Evolutionary conservation across 1,140 invertebrate species (phyloP).

Genomic region (Hormaphis cornu): DNA sequence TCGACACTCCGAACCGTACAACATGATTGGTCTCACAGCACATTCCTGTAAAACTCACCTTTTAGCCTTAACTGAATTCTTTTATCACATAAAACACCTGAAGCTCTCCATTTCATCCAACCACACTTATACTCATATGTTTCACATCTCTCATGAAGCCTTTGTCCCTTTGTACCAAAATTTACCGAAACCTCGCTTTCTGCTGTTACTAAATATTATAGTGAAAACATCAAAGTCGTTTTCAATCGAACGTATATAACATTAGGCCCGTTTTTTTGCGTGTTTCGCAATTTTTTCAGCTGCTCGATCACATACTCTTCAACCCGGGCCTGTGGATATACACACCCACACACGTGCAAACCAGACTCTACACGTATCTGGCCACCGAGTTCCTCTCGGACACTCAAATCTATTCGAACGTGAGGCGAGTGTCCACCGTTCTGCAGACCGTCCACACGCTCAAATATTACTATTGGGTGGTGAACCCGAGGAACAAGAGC

Average conservation of each 20-base stretch:
- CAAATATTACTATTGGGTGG: slow-evolving; percentile 99
- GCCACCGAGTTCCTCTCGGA: slow-evolving; percentile 95
- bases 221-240: too few species aligned
- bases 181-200: too few species aligned
- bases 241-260: background rate
- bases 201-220: too few species aligned
- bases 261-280: background rate
- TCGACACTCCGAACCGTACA: too few species aligned
- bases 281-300: slow-evolving; percentile 49
- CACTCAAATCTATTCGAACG: slow-evolving; percentile 95
- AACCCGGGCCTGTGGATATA: slow-evolving; percentile 99
- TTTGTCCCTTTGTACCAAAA: too few species aligned
- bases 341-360: slow-evolving; percentile 91
- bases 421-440: slow-evolving; percentile 90
- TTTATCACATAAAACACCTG: too few species aligned
- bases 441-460: slow-evolving; percentile 96
- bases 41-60: too few species aligned
- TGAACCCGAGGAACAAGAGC: slow-evolving; percentile 87
- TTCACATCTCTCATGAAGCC: too few species aligned
- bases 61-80: too few species aligned
- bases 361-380: slow-evolving; percentile 90
- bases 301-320: slow-evolving; percentile 96
- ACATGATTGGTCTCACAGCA: too few species aligned
- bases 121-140: too few species aligned
- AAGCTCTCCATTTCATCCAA: too few species aligned